These are phyloP conservation scores for Cabera pusaria DNA, from an alignment of 2,888 invertebrate genomes.

Conservation along the genomic window DNA sequence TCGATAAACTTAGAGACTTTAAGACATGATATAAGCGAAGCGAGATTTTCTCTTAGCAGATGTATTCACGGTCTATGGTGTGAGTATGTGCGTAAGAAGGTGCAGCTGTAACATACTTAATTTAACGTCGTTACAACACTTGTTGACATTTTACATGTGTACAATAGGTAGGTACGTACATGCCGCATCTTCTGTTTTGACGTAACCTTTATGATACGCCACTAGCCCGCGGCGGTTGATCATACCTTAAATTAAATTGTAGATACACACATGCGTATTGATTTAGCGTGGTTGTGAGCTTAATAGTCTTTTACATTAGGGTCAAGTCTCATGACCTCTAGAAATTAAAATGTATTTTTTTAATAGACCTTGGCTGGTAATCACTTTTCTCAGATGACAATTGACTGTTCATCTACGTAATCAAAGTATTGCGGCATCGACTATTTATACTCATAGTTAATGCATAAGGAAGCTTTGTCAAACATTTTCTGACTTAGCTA, in stretches of 20 bases:
- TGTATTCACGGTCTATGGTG: conserved; percentile 7
- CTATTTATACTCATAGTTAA: conserved; percentile 3
- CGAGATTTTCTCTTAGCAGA: conserved; percentile 13
- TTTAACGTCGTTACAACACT: conserved; percentile 34
- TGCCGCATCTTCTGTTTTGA: conserved; percentile 28
- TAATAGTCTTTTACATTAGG: conserved; percentile 22
- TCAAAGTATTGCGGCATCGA: background rate
- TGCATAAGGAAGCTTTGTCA: too few species aligned
- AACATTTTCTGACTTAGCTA: background rate
- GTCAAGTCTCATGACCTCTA: conserved; percentile 24
- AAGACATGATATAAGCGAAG: conserved; percentile 19
- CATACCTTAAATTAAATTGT: conserved; percentile 27
- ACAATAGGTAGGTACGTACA: conserved; percentile 15
- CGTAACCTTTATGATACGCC: conserved; percentile 33
- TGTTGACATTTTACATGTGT: conserved; percentile 37
- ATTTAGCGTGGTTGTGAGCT: conserved; percentile 16
- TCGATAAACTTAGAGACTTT: conserved; percentile 12
- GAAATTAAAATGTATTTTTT: conserved; percentile 47
- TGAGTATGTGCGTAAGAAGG: conserved; percentile 15
- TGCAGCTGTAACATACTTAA: conserved; percentile 16
- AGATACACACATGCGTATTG: conserved; percentile 7
- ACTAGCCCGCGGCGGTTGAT: conserved; percentile 38
- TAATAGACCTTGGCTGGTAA: conserved; percentile 36
- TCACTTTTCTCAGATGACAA: conserved; percentile 6
- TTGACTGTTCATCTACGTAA: conserved; percentile 1